These are phyloP conservation scores for Camptogramma bilineatum DNA, from an alignment of 2,888 invertebrate genomes.

Conservation along the genomic window DNA sequence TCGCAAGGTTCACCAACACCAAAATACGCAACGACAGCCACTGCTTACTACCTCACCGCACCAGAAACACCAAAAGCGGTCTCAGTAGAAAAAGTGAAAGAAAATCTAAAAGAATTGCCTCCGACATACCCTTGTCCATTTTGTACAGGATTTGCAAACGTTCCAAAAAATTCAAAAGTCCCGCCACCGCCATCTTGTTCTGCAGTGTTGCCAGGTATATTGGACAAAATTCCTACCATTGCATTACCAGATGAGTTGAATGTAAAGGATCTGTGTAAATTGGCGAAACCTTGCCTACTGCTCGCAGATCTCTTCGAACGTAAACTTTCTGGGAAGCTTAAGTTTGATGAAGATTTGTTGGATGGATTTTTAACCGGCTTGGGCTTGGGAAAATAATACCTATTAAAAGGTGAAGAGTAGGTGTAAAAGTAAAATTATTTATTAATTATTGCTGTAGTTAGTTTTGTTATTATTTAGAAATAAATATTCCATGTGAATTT, in stretches of 20 bases:
- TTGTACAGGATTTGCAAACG: conserved; percentile 40
- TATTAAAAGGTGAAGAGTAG: too few relatives aligned
- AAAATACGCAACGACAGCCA: conserved; percentile 49
- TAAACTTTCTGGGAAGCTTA: conserved; percentile 43
- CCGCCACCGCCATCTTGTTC: conserved; percentile 43
- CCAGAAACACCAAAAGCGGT: conserved; percentile 47
- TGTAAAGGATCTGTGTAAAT: conserved; percentile 30
- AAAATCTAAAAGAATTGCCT: conserved; percentile 21
- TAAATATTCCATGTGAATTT: too few relatives aligned
- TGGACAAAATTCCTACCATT: conserved; percentile 46
- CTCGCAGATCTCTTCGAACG: conserved; percentile 35
- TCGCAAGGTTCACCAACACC: conserved; percentile 18
- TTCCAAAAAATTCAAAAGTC: conserved; percentile 40
- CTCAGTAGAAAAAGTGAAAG: conserved; percentile 27
- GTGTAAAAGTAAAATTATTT: too few relatives aligned
- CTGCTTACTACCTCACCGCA: conserved; percentile 50
- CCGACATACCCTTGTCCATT: conserved; percentile 33
- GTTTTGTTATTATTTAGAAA: too few relatives aligned
- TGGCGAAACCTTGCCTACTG: conserved; percentile 13
- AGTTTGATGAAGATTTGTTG: conserved; percentile 55
- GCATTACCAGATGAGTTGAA: conserved; percentile 39
- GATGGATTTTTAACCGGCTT: conserved; percentile 55
- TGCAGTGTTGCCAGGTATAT: conserved; percentile 49
- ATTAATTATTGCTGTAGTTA: too few relatives aligned
- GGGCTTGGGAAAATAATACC: conserved; percentile 40